phyloP scores from a whole-genome alignment of 2,797 vertebrate species.

The Enteromius mattozi region DNA sequence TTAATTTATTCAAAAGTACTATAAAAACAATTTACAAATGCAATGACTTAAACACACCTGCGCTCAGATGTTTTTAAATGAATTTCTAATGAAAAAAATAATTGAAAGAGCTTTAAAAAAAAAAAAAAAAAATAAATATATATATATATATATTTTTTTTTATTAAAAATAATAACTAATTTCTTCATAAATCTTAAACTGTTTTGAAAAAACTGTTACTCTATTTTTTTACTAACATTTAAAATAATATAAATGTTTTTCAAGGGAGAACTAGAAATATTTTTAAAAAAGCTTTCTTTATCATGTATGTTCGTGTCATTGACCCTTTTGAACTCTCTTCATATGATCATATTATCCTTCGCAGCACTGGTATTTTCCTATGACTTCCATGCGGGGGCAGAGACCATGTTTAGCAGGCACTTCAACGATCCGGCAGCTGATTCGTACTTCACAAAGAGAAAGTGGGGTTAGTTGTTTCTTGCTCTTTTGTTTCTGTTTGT shows the following conservation, averaged over 20 bases:
- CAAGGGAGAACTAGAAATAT: neutral
- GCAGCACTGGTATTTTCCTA: conserved; percentile 98
- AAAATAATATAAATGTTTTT: neutral
- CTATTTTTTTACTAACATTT: neutral
- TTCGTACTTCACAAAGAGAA: conserved; percentile 97
- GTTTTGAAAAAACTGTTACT: too few relatives aligned
- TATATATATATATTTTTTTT: too few relatives aligned
- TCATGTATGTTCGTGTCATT: neutral
- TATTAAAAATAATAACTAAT: too few relatives aligned
- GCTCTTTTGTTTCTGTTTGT: neutral
- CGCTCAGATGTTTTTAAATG: neutral
- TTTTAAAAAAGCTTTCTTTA: neutral
- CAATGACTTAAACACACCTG: neutral
- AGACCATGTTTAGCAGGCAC: conserved; percentile 98
- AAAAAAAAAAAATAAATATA: neutral
- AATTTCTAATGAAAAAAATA: neutral
- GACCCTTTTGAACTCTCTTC: neutral
- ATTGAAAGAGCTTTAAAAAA: neutral
- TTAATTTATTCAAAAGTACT: neutral
- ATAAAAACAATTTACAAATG: neutral
- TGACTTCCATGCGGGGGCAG: conserved; percentile 97
- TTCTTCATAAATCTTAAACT: too few relatives aligned
- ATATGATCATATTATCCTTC: conserved; percentile 35
- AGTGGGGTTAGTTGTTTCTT: conserved; percentile 90
- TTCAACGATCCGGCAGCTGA: conserved; percentile 97